Conservation (phyloP, 2,797 vertebrate species). For the Spea hammondii region DNA sequence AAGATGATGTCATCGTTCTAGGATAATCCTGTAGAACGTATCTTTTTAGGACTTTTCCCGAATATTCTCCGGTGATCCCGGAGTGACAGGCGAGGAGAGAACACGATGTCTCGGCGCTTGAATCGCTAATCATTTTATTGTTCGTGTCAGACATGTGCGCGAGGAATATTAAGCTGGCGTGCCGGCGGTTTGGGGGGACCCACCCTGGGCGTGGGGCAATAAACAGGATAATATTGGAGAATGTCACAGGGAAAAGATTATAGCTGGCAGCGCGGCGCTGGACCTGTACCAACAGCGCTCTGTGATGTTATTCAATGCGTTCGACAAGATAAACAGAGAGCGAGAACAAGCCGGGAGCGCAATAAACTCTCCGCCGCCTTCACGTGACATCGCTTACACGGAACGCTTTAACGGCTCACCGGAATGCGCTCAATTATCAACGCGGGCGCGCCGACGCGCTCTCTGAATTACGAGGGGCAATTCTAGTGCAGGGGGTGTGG, state of each 20-base stretch:
- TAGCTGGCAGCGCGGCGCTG: slow-evolving; percentile 6
- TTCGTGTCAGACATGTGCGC: background rate
- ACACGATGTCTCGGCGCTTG: background rate
- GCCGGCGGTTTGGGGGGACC: background rate
- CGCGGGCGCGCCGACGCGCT: background rate
- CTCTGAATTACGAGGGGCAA: too few species aligned
- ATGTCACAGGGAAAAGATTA: slow-evolving; percentile 21
- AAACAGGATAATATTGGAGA: background rate
- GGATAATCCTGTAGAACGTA: too few species aligned
- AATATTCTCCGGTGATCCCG: too few species aligned
- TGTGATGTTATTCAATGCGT: background rate
- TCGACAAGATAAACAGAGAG: background rate
- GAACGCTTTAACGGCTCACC: too few species aligned
- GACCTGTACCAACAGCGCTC: slow-evolving; percentile 16
- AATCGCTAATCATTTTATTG: slow-evolving; percentile 13
- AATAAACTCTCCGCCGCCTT: background rate
- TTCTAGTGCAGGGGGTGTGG: too few species aligned
- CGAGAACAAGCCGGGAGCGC: background rate
- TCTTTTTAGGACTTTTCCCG: too few species aligned
- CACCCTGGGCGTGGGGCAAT: slow-evolving; percentile 22
- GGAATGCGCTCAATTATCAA: background rate
- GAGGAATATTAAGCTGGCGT: slow-evolving; percentile 6
- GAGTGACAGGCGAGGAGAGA: background rate
- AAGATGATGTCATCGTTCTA: too few species aligned
- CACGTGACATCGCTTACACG: too few species aligned